These are phyloP conservation scores for Stegostoma tigrinum DNA, from an alignment of 2,113 vertebrate species.

Conservation along the genomic window DNA sequence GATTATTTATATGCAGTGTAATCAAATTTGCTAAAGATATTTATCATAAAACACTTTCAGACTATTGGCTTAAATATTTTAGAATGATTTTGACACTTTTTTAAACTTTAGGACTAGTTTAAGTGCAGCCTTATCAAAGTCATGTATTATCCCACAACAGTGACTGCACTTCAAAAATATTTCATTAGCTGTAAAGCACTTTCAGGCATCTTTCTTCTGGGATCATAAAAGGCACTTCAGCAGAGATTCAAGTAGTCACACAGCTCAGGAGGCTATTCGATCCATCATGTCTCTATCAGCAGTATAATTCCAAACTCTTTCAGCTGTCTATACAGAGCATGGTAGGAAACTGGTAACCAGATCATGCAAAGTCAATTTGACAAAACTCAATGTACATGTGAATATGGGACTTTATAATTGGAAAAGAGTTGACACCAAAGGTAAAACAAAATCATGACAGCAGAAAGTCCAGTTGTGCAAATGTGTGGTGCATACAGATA, in stretches of 20 bases:
- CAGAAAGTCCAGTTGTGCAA: background rate
- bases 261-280: background rate
- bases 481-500: background rate
- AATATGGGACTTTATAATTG: background rate
- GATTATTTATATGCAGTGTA: background rate
- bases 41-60: background rate
- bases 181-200: background rate
- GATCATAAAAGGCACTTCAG: background rate
- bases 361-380: background rate
- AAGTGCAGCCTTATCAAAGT: background rate
- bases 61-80: background rate
- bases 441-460: background rate
- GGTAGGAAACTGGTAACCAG: background rate
- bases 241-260: background rate
- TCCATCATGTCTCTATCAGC: background rate
- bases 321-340: background rate
- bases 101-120: background rate
- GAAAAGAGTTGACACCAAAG: background rate
- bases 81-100: background rate
- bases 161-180: no score
- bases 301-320: background rate
- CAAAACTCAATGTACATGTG: background rate
- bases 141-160: background rate
- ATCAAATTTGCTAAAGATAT: background rate
- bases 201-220: background rate